Base-by-base conservation (phyloP, 2,113 vertebrate species). In the Gopherus flavomarginatus region DNA sequence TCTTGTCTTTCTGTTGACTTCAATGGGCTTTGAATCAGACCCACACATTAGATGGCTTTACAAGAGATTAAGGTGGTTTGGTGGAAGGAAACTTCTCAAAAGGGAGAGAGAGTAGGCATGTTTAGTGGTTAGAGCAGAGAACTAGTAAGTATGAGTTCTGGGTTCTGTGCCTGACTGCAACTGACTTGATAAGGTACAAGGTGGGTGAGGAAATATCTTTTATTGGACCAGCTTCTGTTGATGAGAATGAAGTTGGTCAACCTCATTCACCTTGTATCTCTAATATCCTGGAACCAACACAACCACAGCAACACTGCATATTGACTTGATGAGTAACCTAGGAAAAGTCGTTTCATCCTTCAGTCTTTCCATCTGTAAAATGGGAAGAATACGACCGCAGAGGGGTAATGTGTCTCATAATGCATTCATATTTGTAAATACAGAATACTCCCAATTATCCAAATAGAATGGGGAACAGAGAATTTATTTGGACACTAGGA, bases 101-200 rank as follows among this genome's bases (percentile, higher is more conserved):
- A 85, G 65, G 5, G 62, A 50, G 49, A 50, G 0, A 1, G 35
- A 62, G 26, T 12, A 50, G 35, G 35, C 16, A 0, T 2, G 19
- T 10, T 3, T 94, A 38, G 47, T 27, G 11, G 22, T n/a, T 69
- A 19, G 17, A n/a, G 35, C 8, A 69, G 17, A n/a, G 31, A 69
- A 65, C 22, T 35, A 12, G 27, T 52, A 53, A 69, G 19, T 65
- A 5, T 24, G 53, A 29, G 17, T n/a, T 54, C 47, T 65, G 75
- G 17, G 77, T 53, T 69, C 17, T 69, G 31, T 69, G 31, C 19
- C 7, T 44, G 44, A 52, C 13, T 47, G 44, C n/a, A 26, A 3
- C 65, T 22, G 27, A 24, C 14, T 52, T 59, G 26, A 5, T 3
- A 26, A 21, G 57, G 17, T 8, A 69, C 17, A 35, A 65, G 16